Evolutionary conservation across 2,113 vertebrate species (phyloP).

Genomic region (Laticauda laticaudata): DNA sequence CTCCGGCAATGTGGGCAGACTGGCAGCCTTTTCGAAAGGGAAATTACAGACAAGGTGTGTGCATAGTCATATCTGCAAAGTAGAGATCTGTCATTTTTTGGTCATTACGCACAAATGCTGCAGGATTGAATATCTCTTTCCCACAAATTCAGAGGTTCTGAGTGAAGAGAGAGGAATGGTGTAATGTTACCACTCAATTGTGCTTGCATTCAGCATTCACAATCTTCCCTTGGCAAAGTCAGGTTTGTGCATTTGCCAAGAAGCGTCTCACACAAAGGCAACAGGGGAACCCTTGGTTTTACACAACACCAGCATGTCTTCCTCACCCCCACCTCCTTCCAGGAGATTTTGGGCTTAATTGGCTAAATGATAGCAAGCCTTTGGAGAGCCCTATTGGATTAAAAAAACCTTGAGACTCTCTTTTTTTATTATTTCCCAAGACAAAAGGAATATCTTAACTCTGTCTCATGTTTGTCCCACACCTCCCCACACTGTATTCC

Average conservation of each 20-base stretch:
- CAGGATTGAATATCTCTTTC: conserved; percentile 90
- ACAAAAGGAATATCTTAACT: conserved; percentile 12
- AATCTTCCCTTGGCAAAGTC: conserved; percentile 69
- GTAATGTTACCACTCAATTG: conserved; percentile 89
- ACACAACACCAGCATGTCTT: conserved; percentile 69
- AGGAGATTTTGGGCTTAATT: conserved; percentile 75
- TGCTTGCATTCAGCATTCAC: conserved; percentile 81
- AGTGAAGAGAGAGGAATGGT: conserved; percentile 66
- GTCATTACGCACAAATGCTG: conserved; percentile 80
- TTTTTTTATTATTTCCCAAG: conserved; percentile 51
- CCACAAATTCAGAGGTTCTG: conserved; percentile 83
- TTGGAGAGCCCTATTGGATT: conserved; percentile 49
- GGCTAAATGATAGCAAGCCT: conserved; percentile 68
- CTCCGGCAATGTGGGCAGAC: conserved; percentile 57
- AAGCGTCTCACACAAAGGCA: conserved; percentile 66
- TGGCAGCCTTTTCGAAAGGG: conserved; percentile 59
- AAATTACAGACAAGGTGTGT: conserved; percentile 65
- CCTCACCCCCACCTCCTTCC: conserved; percentile 24
- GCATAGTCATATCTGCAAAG: conserved; percentile 58
- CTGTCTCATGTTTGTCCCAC: not conserved
- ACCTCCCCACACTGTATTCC: not conserved
- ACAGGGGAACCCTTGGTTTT: conserved; percentile 58
- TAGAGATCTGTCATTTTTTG: conserved; percentile 85
- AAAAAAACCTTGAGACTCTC: conserved; percentile 39
- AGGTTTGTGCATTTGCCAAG: conserved; percentile 71